phyloP scores from a whole-genome alignment of 2,888 invertebrate species.

The Coleophora flavipennella region DNA sequence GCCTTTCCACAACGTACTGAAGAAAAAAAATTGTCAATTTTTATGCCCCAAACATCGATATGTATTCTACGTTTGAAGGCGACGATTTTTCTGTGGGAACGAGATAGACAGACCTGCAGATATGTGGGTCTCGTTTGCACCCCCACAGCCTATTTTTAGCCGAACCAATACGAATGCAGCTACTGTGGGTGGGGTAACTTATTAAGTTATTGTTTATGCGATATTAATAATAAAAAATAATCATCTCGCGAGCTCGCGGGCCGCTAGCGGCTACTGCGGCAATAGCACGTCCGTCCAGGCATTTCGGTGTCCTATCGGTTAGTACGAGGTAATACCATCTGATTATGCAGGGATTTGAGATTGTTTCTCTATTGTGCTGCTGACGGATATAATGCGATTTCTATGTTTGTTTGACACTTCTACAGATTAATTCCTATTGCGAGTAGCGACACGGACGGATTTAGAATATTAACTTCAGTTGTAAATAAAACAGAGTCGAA shows the following conservation, averaged over 20 bases:
- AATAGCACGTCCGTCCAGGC: constrained; percentile 25
- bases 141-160: constrained; percentile 66
- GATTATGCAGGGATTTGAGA: constrained; percentile 47
- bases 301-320: constrained; percentile 24
- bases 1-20: constrained; percentile 61
- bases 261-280: constrained; percentile 42
- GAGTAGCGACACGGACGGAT: no score
- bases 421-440: no score
- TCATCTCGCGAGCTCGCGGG: constrained; percentile 33
- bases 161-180: constrained; percentile 57
- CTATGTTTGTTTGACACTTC: constrained; percentile 36
- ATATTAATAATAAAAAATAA: constrained; percentile 68
- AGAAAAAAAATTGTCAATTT: constrained; percentile 74
- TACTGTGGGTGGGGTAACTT: constrained; percentile 60
- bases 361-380: constrained; percentile 44
- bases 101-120: constrained; percentile 27
- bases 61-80: constrained; percentile 65
- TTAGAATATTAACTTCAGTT: no score
- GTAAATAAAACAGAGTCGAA: no score
- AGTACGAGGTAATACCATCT: constrained; percentile 48
- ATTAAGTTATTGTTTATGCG: constrained; percentile 70
- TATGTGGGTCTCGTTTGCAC: constrained; percentile 44
- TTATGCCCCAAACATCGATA: constrained; percentile 71
- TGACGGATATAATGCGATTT: constrained; percentile 41
- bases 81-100: constrained; percentile 54